phyloP scores from a whole-genome alignment of 2,113 vertebrate species.

The Ailuropoda melanoleuca region DNA sequence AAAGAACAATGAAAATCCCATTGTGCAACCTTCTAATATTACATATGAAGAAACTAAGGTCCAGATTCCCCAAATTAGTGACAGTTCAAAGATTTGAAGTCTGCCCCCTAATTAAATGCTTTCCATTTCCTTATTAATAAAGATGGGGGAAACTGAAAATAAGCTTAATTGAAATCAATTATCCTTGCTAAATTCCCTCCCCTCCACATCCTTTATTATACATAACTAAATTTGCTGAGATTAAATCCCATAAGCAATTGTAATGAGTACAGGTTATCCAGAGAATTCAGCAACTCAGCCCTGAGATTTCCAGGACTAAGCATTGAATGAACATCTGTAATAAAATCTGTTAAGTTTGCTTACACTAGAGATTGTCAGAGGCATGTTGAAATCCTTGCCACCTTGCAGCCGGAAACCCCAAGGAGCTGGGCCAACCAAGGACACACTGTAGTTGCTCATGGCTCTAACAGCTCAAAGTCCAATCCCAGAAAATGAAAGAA shows the following conservation, averaged over 20 bases:
- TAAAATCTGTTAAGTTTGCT: slow-evolving; percentile 76
- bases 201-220: background rate
- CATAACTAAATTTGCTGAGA: background rate
- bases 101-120: background rate
- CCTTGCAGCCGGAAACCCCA: slow-evolving; percentile 99
- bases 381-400: slow-evolving; percentile 98
- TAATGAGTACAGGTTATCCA: background rate
- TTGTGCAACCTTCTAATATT: background rate
- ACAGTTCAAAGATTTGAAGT: slow-evolving; percentile 25
- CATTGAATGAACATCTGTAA: background rate
- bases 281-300: slow-evolving; percentile 1
- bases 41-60: background rate
- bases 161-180: slow-evolving; percentile 7
- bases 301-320: background rate
- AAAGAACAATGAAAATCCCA: background rate
- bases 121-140: slow-evolving; percentile 21
- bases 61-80: background rate
- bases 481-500: slow-evolving; percentile 71
- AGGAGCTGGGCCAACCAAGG: slow-evolving; percentile 92
- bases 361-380: slow-evolving; percentile 96
- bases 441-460: slow-evolving; percentile 96
- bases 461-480: slow-evolving; percentile 73
- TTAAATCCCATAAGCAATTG: background rate
- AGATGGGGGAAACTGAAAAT: background rate
- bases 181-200: background rate